These are phyloP conservation scores for Dryococelus australis DNA, from an alignment of 2,888 invertebrate species.

Conservation along the genomic window DNA sequence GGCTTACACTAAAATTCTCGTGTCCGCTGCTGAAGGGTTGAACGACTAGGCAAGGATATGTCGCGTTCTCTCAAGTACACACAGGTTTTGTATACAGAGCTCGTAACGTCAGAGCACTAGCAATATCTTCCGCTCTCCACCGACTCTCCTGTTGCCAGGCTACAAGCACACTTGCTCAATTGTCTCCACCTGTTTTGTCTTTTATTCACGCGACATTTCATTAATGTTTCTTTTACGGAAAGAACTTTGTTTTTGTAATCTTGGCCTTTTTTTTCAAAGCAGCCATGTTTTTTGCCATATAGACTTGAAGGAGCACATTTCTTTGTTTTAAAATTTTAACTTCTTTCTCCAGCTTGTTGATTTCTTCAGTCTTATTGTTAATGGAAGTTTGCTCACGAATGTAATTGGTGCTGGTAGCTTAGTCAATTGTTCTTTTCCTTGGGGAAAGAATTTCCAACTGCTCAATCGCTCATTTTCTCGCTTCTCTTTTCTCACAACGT, in stretches of 20 bases:
- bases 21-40: no score
- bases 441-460: background rate
- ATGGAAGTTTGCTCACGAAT: background rate
- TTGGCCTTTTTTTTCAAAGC: background rate
- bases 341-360: background rate
- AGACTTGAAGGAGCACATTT: background rate
- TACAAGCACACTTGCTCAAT: no score
- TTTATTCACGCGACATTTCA: background rate
- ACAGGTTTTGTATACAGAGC: no score
- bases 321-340: background rate
- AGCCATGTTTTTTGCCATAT: background rate
- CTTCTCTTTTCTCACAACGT: background rate
- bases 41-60: no score
- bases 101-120: no score
- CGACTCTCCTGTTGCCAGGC: no score
- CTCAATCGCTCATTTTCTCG: background rate
- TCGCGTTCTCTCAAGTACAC: no score
- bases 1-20: no score
- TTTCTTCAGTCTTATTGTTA: background rate
- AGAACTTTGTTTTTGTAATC: background rate
- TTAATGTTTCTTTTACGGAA: background rate
- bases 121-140: no score
- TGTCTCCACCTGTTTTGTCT: background rate
- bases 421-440: background rate
- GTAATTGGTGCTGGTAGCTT: background rate